A percentile compares a stretch with the other conserved stretches of the same genome.
Evolutionary conservation across 2,888 invertebrate genomes (phyloP).

Genomic region (Priocnemis perturbator): DNA sequence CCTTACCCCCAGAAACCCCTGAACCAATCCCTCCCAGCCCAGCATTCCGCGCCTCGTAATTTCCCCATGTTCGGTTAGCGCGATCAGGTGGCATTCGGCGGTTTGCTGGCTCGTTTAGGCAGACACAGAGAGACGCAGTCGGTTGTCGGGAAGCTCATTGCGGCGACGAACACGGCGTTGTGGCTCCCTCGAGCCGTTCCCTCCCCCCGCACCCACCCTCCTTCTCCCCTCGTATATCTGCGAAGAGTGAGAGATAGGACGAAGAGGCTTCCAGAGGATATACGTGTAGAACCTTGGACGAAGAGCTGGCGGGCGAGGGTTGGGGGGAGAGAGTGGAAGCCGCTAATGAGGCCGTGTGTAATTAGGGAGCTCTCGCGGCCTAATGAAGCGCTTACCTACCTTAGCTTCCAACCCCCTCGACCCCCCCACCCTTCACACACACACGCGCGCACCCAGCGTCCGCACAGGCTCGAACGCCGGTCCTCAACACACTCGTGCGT

Average conservation of each 20-base stretch:
- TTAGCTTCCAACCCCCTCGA: slow-evolving; percentile 65
- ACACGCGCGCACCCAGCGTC: slow-evolving; percentile 45
- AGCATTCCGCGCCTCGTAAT: slow-evolving; percentile 34
- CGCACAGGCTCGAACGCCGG: no score
- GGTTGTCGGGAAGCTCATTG: slow-evolving; percentile 61
- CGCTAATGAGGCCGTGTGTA: slow-evolving; percentile 75
- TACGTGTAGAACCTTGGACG: slow-evolving; percentile 34
- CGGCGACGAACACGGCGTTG: slow-evolving; percentile 65
- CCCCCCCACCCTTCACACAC: slow-evolving; percentile 50
- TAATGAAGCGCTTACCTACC: slow-evolving; percentile 75
- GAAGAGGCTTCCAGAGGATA: slow-evolving; percentile 59
- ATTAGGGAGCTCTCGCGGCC: slow-evolving; percentile 75
- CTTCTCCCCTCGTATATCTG: slow-evolving; percentile 34
- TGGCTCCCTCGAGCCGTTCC: slow-evolving; percentile 56
- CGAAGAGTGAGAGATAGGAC: slow-evolving; percentile 56
- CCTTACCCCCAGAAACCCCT: no score
- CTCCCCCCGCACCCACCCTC: slow-evolving; percentile 22
- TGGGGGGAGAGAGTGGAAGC: slow-evolving; percentile 64
- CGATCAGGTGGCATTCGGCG: slow-evolving; percentile 63
- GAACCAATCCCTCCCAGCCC: no score
- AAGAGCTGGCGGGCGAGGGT: slow-evolving; percentile 26
- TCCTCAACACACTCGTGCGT: slow-evolving; percentile 1
- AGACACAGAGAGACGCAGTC: slow-evolving; percentile 51
- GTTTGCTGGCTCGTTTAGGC: slow-evolving; percentile 63
- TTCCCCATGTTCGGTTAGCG: slow-evolving; percentile 42